Evolutionary conservation across 2,113 vertebrate species (phyloP).

Genomic region (Callipepla californica): DNA sequence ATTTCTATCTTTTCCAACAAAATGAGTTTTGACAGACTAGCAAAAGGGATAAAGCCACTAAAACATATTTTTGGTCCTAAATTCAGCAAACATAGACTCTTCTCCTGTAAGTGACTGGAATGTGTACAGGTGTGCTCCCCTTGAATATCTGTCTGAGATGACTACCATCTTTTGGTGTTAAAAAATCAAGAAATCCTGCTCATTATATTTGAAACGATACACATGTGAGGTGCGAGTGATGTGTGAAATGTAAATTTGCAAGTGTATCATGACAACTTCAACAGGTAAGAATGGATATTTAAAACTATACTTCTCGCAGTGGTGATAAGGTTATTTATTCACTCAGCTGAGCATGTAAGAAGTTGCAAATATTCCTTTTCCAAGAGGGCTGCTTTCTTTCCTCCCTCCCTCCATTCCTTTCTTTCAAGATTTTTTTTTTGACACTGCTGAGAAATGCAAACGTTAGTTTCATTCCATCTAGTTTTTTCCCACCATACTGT

Average conservation of each 20-base stretch:
- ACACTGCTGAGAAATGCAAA: background rate
- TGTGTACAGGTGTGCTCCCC: background rate
- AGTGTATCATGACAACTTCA: background rate
- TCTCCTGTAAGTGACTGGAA: background rate
- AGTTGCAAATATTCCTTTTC: background rate
- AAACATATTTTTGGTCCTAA: background rate
- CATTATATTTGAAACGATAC: background rate
- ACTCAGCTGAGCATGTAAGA: background rate
- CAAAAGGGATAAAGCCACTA: background rate
- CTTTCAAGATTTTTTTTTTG: background rate
- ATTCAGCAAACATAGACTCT: background rate
- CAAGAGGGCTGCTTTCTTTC: background rate
- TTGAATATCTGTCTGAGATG: background rate
- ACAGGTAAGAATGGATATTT: background rate
- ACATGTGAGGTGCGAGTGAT: background rate
- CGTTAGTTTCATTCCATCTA: background rate
- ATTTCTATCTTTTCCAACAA: background rate
- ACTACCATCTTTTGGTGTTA: background rate
- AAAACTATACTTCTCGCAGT: background rate
- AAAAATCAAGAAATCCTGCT: background rate
- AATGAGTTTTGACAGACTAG: conserved; percentile 16
- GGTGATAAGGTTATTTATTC: background rate
- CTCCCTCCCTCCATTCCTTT: too few relatives aligned
- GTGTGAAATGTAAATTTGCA: background rate
- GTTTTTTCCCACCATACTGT: background rate